Base-by-base conservation (phyloP, 92 coral and sea anemone genomes). In the Epizoanthus stellaris region DNA sequence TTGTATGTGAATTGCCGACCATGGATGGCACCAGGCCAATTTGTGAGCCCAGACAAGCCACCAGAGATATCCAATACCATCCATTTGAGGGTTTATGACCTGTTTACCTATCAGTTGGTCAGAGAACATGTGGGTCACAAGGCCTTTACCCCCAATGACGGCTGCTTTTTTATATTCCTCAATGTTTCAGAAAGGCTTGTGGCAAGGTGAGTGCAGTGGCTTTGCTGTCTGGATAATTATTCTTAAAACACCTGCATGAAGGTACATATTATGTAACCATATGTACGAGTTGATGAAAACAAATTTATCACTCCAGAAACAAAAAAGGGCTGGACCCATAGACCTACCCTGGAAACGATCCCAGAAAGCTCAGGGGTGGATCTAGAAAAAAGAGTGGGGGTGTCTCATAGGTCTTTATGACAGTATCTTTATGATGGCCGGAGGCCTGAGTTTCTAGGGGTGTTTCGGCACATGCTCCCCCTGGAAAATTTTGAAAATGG, bases 1-100 rank as follows among this genome's bases (percentile, higher is more conserved):
- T 77, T 94, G 68, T 94, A 94, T 81, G 98, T 94, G 19, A 94
- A 94, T 52, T 94, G 98, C 83, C 98, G 98, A 20, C 92, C 85
- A 4, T 94, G 98, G 98, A 72, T 74, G 1, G 56, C 77, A 65
- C 81, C 73, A 25, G 82, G 77, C 39, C 73, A 62, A 10, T 56
- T 59, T 42, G 66, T 61, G 58, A 73, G 74, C 38, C 67, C 77
- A 2, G 90, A 87, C 5, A 73, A 59, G 21, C 93, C 89, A 25
- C 93, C 94, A 14, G 93, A 91, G 66, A 94, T 94, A 16, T 94
- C 98, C 19, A 84, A 68, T 73, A 77, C 73, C 20, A 94, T 94
- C 56, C 91, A 90, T 73, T 45, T 92, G 49, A 77, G 89, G n/a
- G 95, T 89, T 11, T 94, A 94, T 77, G 89, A 90, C 40, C 85